Base-by-base conservation (phyloP, 2,797 vertebrate genomes). In the Parotocinclus haroldoi region DNA sequence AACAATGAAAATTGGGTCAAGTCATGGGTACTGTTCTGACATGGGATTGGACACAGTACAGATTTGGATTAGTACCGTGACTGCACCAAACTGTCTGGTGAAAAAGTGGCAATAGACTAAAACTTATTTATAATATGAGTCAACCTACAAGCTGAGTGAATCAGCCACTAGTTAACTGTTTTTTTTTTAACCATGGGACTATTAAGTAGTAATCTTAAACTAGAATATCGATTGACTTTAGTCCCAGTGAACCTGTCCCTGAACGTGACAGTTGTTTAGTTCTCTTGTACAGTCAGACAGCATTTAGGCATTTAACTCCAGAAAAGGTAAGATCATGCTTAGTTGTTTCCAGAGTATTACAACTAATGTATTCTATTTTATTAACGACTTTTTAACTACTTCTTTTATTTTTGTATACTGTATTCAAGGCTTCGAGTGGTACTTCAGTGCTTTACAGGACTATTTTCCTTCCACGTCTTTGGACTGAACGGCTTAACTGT, bases 351-450 rank as follows among this genome's bases (percentile, higher is more conserved):
- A 40, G 62, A 68, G 64, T 76, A 76, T 78, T 76, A 71, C 73
- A 78, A 64, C 68, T 76, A 78, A 71, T 68, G 40, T 66, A 39
- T 68, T 64, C 54, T 14, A 38, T 64, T 67, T 67, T 65, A 60
- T 59, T 49, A 62, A 66, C 59, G 18, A 36, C 6, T 17, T 66
- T 66, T 65, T 60, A 48, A 66, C 38, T n/a, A 62, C 53, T 51
- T 69, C 51, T 27, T 27, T 27, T 58, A 44, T 55, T 39, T 55
- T 51, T 14, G 27, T 65, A 64, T 75, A 66, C 66, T 67, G 55
- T 75, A 69, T 70, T 64, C 68, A 70, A 75, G 64, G 58, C 63
- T 69, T 75, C 63, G 52, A 66, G 69, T 62, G 76, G 73, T 76
- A 73, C 67, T 63, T 60, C 60, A 63, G 53, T 69, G 59, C 64